Percentiles rank a stretch among this genome's conserved stretches.
Conservation (phyloP, 2,797 vertebrate species). For the Chelon labrosus region DNA sequence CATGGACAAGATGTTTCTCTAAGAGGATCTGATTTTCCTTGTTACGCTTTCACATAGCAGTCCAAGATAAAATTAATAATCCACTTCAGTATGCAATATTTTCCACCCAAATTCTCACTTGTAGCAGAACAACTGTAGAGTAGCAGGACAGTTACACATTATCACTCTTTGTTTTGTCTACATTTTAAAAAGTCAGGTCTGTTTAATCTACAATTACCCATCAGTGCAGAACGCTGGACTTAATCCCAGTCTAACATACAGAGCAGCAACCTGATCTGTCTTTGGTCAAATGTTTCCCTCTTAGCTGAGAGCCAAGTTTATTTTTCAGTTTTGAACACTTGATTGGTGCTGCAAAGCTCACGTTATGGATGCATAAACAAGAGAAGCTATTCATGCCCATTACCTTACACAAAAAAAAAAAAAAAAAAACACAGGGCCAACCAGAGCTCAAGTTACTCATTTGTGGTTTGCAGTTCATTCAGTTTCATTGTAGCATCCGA, state of each 20-base stretch:
- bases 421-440: background rate
- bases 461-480: background rate
- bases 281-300: background rate
- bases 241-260: background rate
- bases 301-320: background rate
- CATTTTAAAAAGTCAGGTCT: too few species aligned
- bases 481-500: background rate
- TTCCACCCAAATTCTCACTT: background rate
- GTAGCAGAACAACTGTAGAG: background rate
- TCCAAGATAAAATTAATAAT: background rate
- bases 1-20: too few species aligned
- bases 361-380: background rate
- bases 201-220: background rate
- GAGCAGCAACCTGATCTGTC: background rate
- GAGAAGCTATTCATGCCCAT: background rate
- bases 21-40: too few species aligned
- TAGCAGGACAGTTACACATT: background rate
- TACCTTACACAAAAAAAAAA: background rate
- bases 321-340: background rate
- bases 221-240: background rate
- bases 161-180: background rate
- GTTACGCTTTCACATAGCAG: background rate
- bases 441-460: too few species aligned
- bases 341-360: background rate
- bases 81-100: background rate